These are phyloP conservation scores for Smithornis capensis DNA, from an alignment of 2,113 vertebrate species.

Conservation along the genomic window DNA sequence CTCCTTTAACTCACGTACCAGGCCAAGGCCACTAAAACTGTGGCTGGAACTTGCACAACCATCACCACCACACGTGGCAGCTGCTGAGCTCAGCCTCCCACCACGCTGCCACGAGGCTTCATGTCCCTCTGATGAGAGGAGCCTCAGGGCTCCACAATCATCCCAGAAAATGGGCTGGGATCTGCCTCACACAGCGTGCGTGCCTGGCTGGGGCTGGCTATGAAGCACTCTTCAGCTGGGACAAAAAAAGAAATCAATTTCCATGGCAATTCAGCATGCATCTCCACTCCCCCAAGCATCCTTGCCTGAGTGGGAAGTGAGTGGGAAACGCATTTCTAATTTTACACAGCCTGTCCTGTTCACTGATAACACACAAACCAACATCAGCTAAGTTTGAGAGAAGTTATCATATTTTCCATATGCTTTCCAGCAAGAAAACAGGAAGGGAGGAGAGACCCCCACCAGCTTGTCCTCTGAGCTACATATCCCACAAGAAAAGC, in stretches of 20 bases:
- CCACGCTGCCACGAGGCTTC: accelerated
- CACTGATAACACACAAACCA: neutral
- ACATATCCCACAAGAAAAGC: neutral
- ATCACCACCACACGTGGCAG: neutral
- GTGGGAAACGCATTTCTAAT: constrained; percentile 6
- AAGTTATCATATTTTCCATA: neutral
- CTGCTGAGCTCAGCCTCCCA: neutral
- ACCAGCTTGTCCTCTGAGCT: neutral
- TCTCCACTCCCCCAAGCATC: neutral
- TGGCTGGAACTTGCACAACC: neutral
- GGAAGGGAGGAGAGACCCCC: neutral
- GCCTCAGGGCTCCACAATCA: neutral
- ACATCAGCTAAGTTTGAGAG: neutral
- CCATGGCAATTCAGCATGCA: neutral
- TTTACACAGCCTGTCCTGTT: neutral
- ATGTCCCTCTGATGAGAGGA: neutral
- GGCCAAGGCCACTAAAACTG: neutral
- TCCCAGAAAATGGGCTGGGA: neutral
- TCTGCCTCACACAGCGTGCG: accelerated
- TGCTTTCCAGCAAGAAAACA: constrained; percentile 24
- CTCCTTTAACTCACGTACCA: neutral
- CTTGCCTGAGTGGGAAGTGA: neutral
- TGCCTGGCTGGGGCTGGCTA: neutral
- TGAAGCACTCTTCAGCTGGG: neutral
- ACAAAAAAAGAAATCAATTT: neutral